phyloP scores from a whole-genome alignment of 2,888 invertebrate genomes.

The Orthosia gothica region DNA sequence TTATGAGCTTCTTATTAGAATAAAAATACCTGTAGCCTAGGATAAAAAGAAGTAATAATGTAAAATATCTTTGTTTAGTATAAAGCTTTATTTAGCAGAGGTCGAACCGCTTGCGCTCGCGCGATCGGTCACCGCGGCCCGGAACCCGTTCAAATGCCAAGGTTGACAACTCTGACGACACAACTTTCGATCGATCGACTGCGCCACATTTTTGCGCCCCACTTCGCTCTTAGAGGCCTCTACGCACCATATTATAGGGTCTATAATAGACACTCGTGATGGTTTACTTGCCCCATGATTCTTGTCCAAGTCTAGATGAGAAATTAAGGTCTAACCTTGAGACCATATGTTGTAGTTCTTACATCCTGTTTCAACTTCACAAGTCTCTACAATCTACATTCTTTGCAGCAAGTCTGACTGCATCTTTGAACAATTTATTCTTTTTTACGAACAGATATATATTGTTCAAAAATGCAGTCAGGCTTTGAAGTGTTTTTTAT shows the following conservation, averaged over 20 bases:
- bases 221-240: constrained; percentile 72
- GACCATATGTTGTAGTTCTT: constrained; percentile 16
- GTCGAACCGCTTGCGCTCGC: constrained; percentile 75
- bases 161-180: constrained; percentile 91
- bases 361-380: constrained; percentile 51
- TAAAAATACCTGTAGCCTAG: constrained; percentile 23
- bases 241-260: constrained; percentile 39
- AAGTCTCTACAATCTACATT: constrained; percentile 28
- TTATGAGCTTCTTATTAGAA: not conserved
- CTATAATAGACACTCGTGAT: constrained; percentile 27
- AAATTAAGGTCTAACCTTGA: constrained; percentile 45
- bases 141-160: constrained; percentile 91
- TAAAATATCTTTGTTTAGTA: constrained; percentile 62
- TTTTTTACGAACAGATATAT: too few relatives aligned
- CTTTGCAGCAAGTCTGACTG: constrained; percentile 16
- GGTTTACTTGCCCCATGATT: constrained; percentile 12
- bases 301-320: constrained; percentile 26
- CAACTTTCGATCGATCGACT: constrained; percentile 89
- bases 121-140: constrained; percentile 83
- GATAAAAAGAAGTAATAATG: constrained; percentile 45
- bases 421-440: too few relatives aligned
- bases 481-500: constrained; percentile 18
- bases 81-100: constrained; percentile 76
- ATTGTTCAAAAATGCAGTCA: constrained; percentile 16
- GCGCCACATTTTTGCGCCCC: constrained; percentile 90